Evolutionary conservation across 2,113 vertebrate species (phyloP), one percentile per base, ranked within the genome.

Genomic region (Carassius carassius): DNA sequence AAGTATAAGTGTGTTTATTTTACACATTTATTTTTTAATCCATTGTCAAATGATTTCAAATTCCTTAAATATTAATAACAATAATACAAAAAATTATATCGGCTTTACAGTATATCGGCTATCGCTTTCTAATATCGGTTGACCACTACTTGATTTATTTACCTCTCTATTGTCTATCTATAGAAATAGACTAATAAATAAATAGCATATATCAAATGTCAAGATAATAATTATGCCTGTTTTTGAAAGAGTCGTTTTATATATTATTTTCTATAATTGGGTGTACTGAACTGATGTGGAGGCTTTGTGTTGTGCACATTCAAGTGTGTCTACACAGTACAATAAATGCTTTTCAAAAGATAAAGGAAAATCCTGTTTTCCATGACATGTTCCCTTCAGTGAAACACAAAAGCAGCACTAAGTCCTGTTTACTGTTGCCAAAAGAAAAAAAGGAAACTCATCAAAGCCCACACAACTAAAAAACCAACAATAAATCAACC

Each of bases 381-480:
- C 41, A 47, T 65, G 54, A 60, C 76, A 60, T 78, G 76, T 78
- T 37, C 76, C 32, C 12, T 78, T 78, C 76, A 78, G 32, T 80
- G 37, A 80, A 80, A 54, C 79, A 51, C 62, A 67, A 81, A 81
- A 69, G 79, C 63, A n/a, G 79, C 29, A n/a, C 32, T 23, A 60
- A 58, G 37, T 65, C 58, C 58, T 29, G n/a, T 63, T 80, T 47
- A 65, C 78, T 19, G 23, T 25, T 80, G 58, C 58, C 78, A 80
- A 80, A 63, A 12, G 8, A 44, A 44, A 44, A 32, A 56, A 41
- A 65, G 25, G 1, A 25, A 41, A 41, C 37, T 63, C 58, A 16
- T 63, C 58, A 16, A 65, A 63, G n/a, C 35, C 58, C n/a, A 44
- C 41, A 41, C 37, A 41, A 47, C 56, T 3, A 25, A 41, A 41